Conservation (phyloP, 2,113 vertebrate species). For the Tenebrosternarchus preto region DNA sequence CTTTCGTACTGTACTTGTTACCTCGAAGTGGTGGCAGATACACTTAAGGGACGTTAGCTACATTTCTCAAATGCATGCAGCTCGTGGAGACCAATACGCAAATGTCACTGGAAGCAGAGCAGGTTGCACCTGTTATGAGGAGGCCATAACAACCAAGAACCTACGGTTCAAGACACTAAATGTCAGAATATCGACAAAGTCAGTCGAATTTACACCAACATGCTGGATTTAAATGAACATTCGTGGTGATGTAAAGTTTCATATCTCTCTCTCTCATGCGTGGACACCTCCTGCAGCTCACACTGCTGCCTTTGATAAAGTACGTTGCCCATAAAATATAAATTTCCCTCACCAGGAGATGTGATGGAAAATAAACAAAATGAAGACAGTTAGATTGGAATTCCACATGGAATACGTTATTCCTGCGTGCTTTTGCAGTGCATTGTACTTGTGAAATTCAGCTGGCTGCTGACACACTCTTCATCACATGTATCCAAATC, state of each 20-base stretch:
- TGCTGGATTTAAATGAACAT: not conserved
- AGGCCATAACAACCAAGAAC: too few species aligned
- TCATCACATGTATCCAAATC: not conserved
- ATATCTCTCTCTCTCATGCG: not conserved
- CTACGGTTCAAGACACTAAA: too few species aligned
- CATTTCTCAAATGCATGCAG: too few species aligned
- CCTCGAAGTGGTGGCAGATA: too few species aligned
- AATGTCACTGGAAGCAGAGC: too few species aligned
- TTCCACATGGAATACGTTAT: slow-evolving; percentile 1
- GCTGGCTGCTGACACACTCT: slow-evolving; percentile 1
- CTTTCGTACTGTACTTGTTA: not conserved
- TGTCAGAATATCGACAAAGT: too few species aligned
- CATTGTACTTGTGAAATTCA: not conserved
- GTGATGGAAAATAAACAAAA: not conserved
- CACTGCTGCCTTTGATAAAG: slow-evolving; percentile 3
- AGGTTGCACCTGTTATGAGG: too few species aligned
- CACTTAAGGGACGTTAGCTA: too few species aligned
- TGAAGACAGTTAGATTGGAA: not conserved
- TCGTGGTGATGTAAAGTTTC: not conserved
- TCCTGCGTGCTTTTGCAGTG: not conserved
- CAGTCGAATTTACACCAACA: not conserved
- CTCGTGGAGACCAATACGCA: too few species aligned
- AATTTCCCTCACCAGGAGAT: not conserved
- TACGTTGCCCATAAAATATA: not conserved
- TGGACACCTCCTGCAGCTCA: too few species aligned